Percentiles rank a stretch among this genome's conserved stretches.
These are phyloP conservation scores for Leptothorax acervorum DNA, from an alignment of 2,888 invertebrate species.

Conservation along the genomic window DNA sequence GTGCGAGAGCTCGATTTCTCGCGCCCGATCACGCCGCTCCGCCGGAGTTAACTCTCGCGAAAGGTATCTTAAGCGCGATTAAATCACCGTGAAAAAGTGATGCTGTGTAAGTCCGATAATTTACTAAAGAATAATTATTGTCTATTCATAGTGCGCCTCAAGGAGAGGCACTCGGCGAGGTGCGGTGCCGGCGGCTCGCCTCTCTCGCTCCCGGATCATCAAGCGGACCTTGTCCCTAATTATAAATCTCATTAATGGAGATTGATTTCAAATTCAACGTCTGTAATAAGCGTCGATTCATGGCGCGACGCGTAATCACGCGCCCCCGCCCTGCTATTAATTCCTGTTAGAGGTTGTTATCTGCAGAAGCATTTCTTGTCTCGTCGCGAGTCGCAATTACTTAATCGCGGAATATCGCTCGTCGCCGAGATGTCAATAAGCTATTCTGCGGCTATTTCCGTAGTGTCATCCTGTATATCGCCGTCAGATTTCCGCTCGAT, in stretches of 20 bases:
- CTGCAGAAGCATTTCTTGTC: constrained; percentile 61
- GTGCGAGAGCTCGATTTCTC: constrained; percentile 55
- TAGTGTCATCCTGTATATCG: not conserved
- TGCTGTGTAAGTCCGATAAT: constrained; percentile 55
- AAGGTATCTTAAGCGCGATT: constrained; percentile 54
- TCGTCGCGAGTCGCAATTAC: constrained; percentile 64
- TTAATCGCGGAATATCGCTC: constrained; percentile 63
- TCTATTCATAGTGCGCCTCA: constrained; percentile 39
- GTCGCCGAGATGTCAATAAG: constrained; percentile 38
- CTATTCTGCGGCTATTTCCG: not conserved
- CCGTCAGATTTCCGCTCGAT: not conserved
- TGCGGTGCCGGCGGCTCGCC: constrained; percentile 31
- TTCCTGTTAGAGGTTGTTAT: constrained; percentile 72
- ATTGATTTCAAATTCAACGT: constrained; percentile 75
- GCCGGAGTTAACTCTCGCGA: constrained; percentile 53
- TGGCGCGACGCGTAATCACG: constrained; percentile 64
- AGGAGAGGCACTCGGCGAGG: constrained; percentile 20
- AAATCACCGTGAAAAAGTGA: constrained; percentile 54
- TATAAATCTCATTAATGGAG: constrained; percentile 75
- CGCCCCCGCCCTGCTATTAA: constrained; percentile 69
- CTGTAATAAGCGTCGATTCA: constrained; percentile 71
- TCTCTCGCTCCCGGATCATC: constrained; percentile 69
- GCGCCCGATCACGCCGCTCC: constrained; percentile 43
- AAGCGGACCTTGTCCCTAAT: constrained; percentile 71
- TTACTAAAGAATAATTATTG: constrained; percentile 67